Evolutionary conservation across 2,797 vertebrate species (phyloP).

Genomic region (Yasuhikotakia modesta): DNA sequence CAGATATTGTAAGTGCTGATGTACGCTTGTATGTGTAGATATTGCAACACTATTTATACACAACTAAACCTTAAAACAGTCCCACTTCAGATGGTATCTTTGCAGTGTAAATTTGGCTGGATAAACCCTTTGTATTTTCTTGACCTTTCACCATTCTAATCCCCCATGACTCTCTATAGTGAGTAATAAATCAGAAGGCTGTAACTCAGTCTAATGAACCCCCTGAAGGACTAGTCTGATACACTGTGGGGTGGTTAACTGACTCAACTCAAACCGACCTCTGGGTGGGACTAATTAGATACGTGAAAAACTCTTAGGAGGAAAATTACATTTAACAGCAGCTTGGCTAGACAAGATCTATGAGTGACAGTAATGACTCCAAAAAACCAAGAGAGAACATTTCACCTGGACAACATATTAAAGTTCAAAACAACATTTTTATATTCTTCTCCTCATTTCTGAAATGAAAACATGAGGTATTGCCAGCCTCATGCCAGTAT

Average conservation of each 20-base stretch:
- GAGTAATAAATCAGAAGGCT: conserved; percentile 52
- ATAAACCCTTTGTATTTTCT: conserved; percentile 27
- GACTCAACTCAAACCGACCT: conserved; percentile 19
- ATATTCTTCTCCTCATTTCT: not conserved
- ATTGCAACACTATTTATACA: no score
- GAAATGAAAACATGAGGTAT: conserved; percentile 1
- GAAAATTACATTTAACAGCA: conserved; percentile 8
- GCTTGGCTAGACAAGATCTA: not conserved
- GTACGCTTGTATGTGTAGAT: no score
- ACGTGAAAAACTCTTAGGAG: conserved; percentile 19
- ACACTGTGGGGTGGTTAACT: conserved; percentile 33
- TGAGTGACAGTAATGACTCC: conserved; percentile 2
- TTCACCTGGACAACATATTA: no score
- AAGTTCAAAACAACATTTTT: not conserved
- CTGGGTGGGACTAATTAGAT: conserved; percentile 11
- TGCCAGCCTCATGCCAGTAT: not conserved
- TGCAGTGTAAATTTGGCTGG: not conserved
- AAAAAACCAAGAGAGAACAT: not conserved
- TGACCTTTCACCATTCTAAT: conserved; percentile 41
- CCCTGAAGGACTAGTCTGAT: conserved; percentile 44
- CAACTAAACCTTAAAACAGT: no score
- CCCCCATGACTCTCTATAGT: conserved; percentile 38
- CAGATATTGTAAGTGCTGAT: no score
- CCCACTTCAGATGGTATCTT: not conserved
- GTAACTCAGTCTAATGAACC: conserved; percentile 50